Evolutionary conservation across 2,888 invertebrate species (phyloP), one percentile per base, ranked within the genome.

Genomic region (Creontiades dilutus): DNA sequence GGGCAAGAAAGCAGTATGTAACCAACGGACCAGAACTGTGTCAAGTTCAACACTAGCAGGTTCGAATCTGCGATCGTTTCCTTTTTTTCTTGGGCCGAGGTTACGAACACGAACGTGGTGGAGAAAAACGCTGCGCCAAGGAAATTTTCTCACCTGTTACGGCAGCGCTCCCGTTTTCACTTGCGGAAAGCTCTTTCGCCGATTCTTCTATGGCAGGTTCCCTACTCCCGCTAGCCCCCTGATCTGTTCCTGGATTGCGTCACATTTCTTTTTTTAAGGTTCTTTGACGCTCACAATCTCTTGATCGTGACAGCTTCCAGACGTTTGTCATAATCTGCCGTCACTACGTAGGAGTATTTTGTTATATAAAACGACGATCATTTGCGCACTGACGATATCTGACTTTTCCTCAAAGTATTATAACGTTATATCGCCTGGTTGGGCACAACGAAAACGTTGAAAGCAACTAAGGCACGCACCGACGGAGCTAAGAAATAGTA

Each of bases 111-210:
- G 78, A 80, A 47, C 37, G 78, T 47, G 78, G 47, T n/a, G 5
- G 13, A 47, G 78, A 46, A 80, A 80, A 80, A 47, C 47, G 78
- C 78, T 80, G 78, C 37, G 47, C 7, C 82, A 48, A 82, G 82
- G 52, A 82, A 82, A 82, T 82, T 16, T 68, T 82, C 82, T 23
- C 82, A 52, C 52, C 19, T 47, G 82, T 82, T 82, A 82, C 82
- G 52, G 52, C 52, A 52, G 27, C 82, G 82, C 55, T 82, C 82
- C 82, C 82, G 82, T 82, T 82, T 52, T 82, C 78, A 78, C 46
- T 47, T n/a, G 78, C 46, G 46, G 78, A 47, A 78, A 78, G 47
- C 46, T 47, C 78, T 78, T 46, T 78, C 47, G 46, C 78, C 46
- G 78, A 76, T 76, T 76, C 76, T 28, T 76, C 76, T 76, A 46